Evolutionary conservation across 2,888 invertebrate genomes (phyloP).

Genomic region (Leptarthrus brevirostris): DNA sequence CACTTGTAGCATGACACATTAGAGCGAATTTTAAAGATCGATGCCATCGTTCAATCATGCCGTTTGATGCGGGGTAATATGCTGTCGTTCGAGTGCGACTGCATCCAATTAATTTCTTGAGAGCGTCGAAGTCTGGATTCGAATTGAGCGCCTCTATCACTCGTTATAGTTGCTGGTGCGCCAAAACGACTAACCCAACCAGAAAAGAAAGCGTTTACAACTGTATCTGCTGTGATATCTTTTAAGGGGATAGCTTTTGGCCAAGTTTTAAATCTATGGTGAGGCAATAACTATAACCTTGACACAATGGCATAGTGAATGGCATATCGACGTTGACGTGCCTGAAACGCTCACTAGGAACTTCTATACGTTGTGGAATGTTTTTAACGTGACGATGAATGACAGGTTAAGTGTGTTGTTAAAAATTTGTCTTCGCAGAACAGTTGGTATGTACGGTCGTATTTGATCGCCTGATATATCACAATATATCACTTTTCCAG

Average conservation of each 20-base stretch:
- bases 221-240: no score
- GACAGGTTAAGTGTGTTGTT: no score
- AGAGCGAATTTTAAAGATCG: conserved; percentile 63
- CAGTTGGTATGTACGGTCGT: no score
- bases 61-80: conserved; percentile 63
- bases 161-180: not conserved
- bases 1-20: conserved; percentile 55
- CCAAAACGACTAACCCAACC: not conserved
- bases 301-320: conserved; percentile 47
- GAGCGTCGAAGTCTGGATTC: conserved; percentile 40
- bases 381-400: conserved; percentile 28
- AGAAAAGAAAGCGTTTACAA: no score
- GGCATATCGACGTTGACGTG: conserved; percentile 3
- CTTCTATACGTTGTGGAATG: conserved; percentile 16
- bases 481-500: no score
- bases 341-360: not conserved
- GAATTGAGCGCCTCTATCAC: not conserved
- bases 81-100: conserved; percentile 56
- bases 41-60: conserved; percentile 63
- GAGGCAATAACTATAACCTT: no score
- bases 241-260: no score
- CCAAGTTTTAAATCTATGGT: no score
- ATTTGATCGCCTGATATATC: no score
- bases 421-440: conserved; percentile 36
- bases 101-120: conserved; percentile 12